These are phyloP conservation scores for Aromia moschata DNA, from an alignment of 2,888 invertebrate genomes.

Conservation along the genomic window DNA sequence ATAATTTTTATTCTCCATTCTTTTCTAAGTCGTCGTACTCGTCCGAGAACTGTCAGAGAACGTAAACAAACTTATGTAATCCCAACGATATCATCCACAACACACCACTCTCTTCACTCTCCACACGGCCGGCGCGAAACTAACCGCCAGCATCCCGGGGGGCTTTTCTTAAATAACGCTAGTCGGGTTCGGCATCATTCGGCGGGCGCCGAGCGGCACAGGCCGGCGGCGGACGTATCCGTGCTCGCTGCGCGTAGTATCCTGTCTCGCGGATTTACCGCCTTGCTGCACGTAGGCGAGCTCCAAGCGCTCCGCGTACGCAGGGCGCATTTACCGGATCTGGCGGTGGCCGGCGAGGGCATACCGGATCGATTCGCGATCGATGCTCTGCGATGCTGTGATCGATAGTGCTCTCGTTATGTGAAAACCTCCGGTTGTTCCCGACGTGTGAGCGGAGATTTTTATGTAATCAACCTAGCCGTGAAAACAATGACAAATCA, in stretches of 20 bases:
- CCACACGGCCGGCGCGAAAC: conserved; percentile 53
- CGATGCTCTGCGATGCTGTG: no score
- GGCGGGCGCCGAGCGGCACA: conserved; percentile 18
- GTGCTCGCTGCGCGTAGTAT: no score
- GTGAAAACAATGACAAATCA: no score
- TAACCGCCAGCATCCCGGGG: conserved; percentile 53
- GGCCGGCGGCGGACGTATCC: conserved; percentile 3
- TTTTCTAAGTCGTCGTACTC: no score
- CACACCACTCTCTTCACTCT: conserved; percentile 61
- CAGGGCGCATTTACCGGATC: conserved; percentile 17
- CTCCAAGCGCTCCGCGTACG: conserved; percentile 12
- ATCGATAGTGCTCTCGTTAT: no score
- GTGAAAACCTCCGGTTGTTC: no score
- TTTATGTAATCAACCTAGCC: no score
- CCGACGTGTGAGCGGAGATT: no score
- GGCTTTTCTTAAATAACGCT: conserved; percentile 57
- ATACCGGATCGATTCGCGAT: no score
- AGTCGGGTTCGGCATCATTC: conserved; percentile 40
- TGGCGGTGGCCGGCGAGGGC: no score
- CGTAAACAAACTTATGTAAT: conserved; percentile 39
- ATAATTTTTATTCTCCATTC: conserved; percentile 57
- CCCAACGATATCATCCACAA: conserved; percentile 57
- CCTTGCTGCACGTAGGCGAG: conserved; percentile 17
- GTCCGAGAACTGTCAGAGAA: conserved; percentile 43
- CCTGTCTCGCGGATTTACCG: conserved; percentile 22